Evolutionary conservation across 2,797 vertebrate species (phyloP).

Genomic region (Phylloscopus collybita): DNA sequence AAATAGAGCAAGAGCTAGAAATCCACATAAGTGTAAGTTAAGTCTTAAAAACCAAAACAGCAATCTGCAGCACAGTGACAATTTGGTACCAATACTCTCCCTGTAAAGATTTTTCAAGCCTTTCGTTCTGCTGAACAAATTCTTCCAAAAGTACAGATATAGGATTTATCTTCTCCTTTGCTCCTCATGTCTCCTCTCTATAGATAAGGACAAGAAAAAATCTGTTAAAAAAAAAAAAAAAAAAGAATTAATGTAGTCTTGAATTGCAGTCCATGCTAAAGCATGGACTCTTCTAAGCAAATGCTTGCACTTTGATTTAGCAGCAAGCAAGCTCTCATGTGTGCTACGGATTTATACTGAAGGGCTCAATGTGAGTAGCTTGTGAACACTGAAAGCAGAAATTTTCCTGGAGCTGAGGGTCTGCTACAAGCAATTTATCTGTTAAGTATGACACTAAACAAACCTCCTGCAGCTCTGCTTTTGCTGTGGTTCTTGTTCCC

Average conservation of each 20-base stretch:
- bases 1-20: neutral
- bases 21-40: neutral
- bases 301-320: neutral
- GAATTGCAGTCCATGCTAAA: neutral
- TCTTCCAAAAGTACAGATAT: neutral
- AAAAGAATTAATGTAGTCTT: neutral
- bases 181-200: neutral
- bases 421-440: neutral
- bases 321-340: neutral
- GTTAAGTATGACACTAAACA: neutral
- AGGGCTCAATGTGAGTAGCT: neutral
- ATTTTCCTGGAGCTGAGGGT: neutral
- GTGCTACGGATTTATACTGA: neutral
- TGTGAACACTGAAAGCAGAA: neutral
- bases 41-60: neutral
- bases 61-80: neutral
- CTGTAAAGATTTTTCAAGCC: neutral
- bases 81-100: neutral
- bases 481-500: neutral
- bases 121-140: neutral
- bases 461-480: neutral
- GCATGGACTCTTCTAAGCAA: neutral
- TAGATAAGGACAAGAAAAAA: neutral
- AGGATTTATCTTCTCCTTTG: neutral
- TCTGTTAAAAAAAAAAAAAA: neutral